phyloP scores from a whole-genome alignment of 2,797 vertebrate genomes.

The Manis pentadactyla region DNA sequence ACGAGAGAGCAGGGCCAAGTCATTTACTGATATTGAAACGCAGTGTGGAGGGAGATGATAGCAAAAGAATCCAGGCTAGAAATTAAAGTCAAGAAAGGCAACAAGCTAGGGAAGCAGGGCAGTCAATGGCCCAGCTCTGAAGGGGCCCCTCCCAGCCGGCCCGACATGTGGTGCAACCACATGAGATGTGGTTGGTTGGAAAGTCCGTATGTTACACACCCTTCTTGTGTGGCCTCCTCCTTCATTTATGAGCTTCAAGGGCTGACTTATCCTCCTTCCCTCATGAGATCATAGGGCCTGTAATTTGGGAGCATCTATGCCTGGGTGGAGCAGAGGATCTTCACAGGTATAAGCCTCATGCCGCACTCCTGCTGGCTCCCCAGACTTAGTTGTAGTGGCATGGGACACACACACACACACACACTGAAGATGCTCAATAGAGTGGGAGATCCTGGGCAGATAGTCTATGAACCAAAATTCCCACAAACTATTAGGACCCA shows the following conservation, averaged over 20 bases:
- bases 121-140: not conserved
- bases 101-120: not conserved
- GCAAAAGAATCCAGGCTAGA: constrained; percentile 12
- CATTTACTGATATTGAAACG: not conserved
- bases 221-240: not conserved
- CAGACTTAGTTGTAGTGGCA: constrained; percentile 40
- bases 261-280: constrained; percentile 7
- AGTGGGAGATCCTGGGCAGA: not conserved
- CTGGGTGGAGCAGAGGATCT: not conserved
- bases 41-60: not conserved
- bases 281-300: not conserved
- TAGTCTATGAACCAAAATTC: constrained; percentile 53
- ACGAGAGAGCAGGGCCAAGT: not conserved
- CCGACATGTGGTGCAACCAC: not conserved
- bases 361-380: not conserved
- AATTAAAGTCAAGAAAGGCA: not conserved
- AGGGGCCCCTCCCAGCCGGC: not conserved
- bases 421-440: not conserved
- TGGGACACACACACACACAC: not conserved
- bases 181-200: not conserved
- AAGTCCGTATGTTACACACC: not conserved
- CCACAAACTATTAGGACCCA: constrained; percentile 32
- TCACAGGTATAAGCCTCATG: not conserved
- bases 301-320: constrained; percentile 74
- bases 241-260: constrained; percentile 64